Evolutionary conservation across 2,797 vertebrate species (phyloP).

Genomic region (Eulemur rubriventer): DNA sequence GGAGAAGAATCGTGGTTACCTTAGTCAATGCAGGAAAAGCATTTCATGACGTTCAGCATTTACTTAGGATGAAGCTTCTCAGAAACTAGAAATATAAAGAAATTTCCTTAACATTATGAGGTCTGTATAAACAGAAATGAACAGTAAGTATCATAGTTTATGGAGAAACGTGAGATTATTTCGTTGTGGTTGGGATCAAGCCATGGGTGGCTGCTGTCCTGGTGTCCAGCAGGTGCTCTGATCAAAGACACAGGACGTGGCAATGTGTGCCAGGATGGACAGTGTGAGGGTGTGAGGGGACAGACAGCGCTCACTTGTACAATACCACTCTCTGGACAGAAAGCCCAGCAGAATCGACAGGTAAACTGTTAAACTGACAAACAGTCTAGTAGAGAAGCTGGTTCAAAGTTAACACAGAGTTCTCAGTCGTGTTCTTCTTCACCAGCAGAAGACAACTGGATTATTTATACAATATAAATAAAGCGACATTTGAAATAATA

Average conservation of each 20-base stretch:
- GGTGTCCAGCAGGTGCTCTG: not conserved
- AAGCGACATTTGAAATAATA: not conserved
- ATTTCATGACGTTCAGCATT: not conserved
- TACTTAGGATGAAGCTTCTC: not conserved
- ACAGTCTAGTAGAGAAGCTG: not conserved
- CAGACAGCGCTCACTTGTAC: not conserved
- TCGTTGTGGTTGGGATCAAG: not conserved
- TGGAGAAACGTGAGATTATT: not conserved
- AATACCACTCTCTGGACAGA: not conserved
- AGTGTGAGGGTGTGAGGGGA: not conserved
- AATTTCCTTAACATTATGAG: not conserved
- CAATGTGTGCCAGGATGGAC: accelerated
- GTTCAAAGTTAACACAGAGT: not conserved
- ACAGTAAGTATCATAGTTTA: not conserved
- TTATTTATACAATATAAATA: not conserved
- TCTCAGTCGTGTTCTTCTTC: not conserved
- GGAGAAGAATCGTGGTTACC: not conserved
- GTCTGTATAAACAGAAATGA: not conserved
- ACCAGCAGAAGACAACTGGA: not conserved
- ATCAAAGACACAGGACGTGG: not conserved
- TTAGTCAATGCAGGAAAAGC: not conserved
- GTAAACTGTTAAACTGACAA: not conserved
- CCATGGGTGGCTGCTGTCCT: not conserved
- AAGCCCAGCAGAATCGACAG: not conserved
- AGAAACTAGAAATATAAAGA: not conserved